Evolutionary conservation across 2,113 vertebrate species (phyloP), one percentile per base, ranked within the genome.

Genomic region (Entosphenus tridentatus): DNA sequence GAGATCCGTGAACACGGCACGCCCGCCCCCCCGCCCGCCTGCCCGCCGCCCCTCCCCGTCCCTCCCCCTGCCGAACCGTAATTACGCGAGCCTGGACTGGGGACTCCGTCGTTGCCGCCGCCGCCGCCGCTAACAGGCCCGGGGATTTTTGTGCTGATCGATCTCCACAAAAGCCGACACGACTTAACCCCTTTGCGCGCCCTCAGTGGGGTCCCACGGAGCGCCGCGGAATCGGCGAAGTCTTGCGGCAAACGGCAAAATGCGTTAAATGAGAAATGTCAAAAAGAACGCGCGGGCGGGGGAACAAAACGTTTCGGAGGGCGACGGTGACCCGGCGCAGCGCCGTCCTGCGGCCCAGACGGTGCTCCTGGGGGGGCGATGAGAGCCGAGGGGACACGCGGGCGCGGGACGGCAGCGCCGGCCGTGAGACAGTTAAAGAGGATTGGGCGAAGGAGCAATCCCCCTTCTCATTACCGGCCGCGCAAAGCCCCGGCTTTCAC

Each of bases 401-500:
- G 39, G 39, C 39, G 39, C 39, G 39, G 39, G 39, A 39, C 39
- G 39, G 39, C 39, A 39, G 39, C 39, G 39, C 39, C 39, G 39
- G 39, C 39, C 39, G 39, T 7, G 39, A 39, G 39, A 39, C 39
- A 39, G 39, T 39, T 39, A 65, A 65, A 65, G 62, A 65, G 62
- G 62, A 65, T 65, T 65, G 62, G 62, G 62, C 62, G n/a, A 11
- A 18, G n/a, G n/a, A n/a, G 62, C 62, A 65, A 65, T 65, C 62
- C 62, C 62, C 62, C 62, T 65, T 65, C 62, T 65, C 62, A 65
- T 65, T 65, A 65, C 62, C 62, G 62, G 62, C 62, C 62, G n/a
- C 21, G 62, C 62, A 65, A 65, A 65, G 21, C 62, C 62, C 62
- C 62, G 62, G 62, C 62, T 65, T 65, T 65, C 62, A 65, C 62